phyloP scores from a whole-genome alignment of 2,113 vertebrate genomes.

The Budorcas taxicolor region DNA sequence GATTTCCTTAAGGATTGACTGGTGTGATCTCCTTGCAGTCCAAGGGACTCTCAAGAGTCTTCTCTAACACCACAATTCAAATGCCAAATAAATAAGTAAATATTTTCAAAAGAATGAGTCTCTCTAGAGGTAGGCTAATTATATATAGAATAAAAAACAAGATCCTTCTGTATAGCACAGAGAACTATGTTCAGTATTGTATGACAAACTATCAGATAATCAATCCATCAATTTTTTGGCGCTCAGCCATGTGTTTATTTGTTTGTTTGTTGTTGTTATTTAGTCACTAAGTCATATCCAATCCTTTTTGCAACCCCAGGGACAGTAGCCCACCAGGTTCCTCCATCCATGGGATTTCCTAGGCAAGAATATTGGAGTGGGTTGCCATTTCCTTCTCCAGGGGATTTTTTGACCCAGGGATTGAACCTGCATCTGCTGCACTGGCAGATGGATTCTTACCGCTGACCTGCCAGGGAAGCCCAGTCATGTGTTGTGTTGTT shows the following conservation, averaged over 20 bases:
- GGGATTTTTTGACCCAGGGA: neutral
- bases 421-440: neutral
- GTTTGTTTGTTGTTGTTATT: neutral
- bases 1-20: neutral
- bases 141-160: neutral
- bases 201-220: neutral
- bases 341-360: neutral
- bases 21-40: neutral
- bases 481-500: neutral
- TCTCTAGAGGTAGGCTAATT: neutral
- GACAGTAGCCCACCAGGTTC: neutral
- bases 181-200: neutral
- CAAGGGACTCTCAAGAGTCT: neutral
- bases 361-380: neutral
- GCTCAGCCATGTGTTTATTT: neutral
- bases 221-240: neutral
- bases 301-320: rapidly evolving
- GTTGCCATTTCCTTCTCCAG: neutral
- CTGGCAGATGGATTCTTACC: neutral
- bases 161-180: neutral
- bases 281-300: neutral
- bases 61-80: neutral
- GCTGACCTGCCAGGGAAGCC: rapidly evolving
- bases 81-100: neutral
- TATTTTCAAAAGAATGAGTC: neutral